A percentile compares a stretch with the other conserved stretches of the same genome.
phyloP scores from a whole-genome alignment of 2,888 invertebrate species.

The Lucinisca nassula region DNA sequence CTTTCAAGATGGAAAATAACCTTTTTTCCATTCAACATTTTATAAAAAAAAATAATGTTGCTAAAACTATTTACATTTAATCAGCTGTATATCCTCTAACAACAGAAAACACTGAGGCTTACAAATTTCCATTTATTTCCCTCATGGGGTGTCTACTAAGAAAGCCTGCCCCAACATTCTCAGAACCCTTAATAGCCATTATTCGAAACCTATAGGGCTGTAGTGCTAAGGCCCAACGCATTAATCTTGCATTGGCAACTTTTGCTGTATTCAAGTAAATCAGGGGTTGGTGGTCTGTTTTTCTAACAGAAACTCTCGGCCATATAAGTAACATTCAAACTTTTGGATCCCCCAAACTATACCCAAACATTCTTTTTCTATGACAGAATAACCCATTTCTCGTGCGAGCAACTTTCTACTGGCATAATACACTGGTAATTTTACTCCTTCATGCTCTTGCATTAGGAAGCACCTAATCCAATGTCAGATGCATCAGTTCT shows the following conservation, averaged over 20 bases:
- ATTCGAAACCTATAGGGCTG: constrained; percentile 43
- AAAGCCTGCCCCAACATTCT: constrained; percentile 47
- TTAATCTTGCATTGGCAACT: constrained; percentile 44
- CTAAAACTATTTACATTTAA: no score
- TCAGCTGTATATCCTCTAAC: no score
- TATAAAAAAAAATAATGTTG: no score
- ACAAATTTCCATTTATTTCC: not conserved
- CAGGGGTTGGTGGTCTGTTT: constrained; percentile 64
- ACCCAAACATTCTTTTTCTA: constrained; percentile 21
- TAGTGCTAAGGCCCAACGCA: constrained; percentile 58
- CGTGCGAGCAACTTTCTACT: constrained; percentile 40
- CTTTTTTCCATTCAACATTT: no score
- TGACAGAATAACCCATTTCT: constrained; percentile 50
- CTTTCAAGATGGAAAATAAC: no score
- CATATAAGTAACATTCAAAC: constrained; percentile 55
- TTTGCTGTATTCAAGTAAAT: constrained; percentile 43
- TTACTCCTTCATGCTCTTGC: constrained; percentile 37
- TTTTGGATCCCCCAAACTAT: constrained; percentile 54
- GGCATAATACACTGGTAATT: constrained; percentile 45
- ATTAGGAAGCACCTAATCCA: constrained; percentile 38
- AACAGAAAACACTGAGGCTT: no score
- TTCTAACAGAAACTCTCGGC: constrained; percentile 30
- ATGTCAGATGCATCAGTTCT: constrained; percentile 49
- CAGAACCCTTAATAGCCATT: constrained; percentile 46
- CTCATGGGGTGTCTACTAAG: constrained; percentile 5